Evolutionary conservation across 2,113 vertebrate species (phyloP), one percentile per base, ranked within the genome.

Genomic region (Pedionomus torquatus): DNA sequence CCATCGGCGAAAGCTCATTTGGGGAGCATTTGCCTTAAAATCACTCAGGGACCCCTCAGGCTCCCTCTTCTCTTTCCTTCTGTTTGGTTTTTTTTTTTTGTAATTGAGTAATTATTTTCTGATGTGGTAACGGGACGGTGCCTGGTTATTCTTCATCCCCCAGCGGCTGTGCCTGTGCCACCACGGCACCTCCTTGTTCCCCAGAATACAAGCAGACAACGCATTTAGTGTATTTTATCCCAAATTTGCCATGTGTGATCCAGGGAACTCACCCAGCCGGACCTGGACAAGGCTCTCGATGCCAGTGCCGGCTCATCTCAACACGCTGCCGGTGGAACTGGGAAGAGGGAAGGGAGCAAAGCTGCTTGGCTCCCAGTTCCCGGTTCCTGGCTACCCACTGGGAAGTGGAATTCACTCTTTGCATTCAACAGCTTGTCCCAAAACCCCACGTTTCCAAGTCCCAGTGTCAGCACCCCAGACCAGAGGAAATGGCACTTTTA

Each of bases 131-230:
- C 0, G 7, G 63, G 44, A 18, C 23, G 0, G 13, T 19, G 31
- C 54, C 10, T 33, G 30, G 9, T 33, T n/a, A 12, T 8, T 31
- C 69, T 37, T 33, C 43, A 30, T 5, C 23, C n/a, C 15, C 41
- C 28, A 3, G 52, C 9, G 2, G 1, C 3, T 21, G n/a, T 30
- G 25, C 71, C 25, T 5, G 25, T 11, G 1, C 23, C 0, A 1
- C 68, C 2, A 7, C 3, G 2, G 24, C 30, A 19, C 24, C 54
- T 82, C 77, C 58, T 39, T 3, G 9, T 39, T 63, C 54, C 28
- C 37, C 30, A 33, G 2, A 63, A 48, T 25, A 33, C 77, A 25
- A 25, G 17, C 2, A 0, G 35, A 23, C 35, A 5, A 31, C 8
- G 0, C 5, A 11, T 30, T 57, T 26, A 6, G 13, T 11, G 33